Evolutionary conservation across 2,888 invertebrate genomes (phyloP), one percentile per base, ranked within the genome.

Genomic region (Spisula subtruncata): DNA sequence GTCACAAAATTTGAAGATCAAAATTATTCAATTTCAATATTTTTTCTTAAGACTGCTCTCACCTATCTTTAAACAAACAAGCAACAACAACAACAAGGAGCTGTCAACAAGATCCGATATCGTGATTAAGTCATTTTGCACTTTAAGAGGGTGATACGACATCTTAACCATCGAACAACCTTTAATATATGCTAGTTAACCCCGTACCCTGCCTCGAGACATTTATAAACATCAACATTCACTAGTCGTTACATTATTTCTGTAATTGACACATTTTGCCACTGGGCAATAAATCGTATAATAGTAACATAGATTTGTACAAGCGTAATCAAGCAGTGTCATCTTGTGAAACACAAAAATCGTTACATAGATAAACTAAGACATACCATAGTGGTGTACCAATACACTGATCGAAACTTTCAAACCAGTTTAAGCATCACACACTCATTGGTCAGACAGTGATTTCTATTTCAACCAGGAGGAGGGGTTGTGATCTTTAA

Each of bases 191-290:
- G n/a, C 25, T 48, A 35, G 25, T 54, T n/a, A 60, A 85, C 60
- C 56, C 46, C 54, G 60, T 12, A 85, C 48, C 48, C 32, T n/a
- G 85, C 85, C 85, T 41, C 51, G 20, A 85, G 85, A 41, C 56
- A 80, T 54, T 46, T n/a, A 16, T 56, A 35, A 85, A 79, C 85
- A 85, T 85, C 56, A 85, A 79, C 85, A 80, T 80, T 80, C 41
- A 29, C 56, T 80, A 85, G 51, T 85, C 16, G 85, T 75, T 41
- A 56, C 85, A 85, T 85, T 54, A 85, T 85, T 85, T 75, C 56
- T 5, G 80, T 85, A 85, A 85, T 80, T 85, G 85, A 85, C 85
- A 85, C 85, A 56, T 80, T 54, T 35, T 8, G 56, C 85, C 85
- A 29, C 10, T 85, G 85, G 85, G 29, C 79, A 85, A 14, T 56